A percentile compares a stretch with the other conserved stretches of the same genome.
Evolutionary conservation across 2,113 vertebrate species (phyloP).

Genomic region (Podarcis muralis): DNA sequence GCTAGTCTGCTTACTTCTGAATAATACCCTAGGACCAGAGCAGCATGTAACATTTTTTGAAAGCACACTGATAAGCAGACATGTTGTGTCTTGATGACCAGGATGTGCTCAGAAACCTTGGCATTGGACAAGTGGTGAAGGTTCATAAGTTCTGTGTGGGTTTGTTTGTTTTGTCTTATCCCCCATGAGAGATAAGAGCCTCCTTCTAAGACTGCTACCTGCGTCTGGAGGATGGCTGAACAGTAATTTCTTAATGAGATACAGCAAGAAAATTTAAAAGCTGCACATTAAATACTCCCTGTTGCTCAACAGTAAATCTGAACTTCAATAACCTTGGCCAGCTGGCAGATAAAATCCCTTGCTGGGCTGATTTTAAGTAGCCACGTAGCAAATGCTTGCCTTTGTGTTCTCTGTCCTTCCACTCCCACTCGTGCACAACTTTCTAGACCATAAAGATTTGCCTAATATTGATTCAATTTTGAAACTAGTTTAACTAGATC

Average conservation of each 20-base stretch:
- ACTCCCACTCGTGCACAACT: not conserved
- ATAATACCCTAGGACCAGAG: not conserved
- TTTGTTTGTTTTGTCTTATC: not conserved
- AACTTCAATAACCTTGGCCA: not conserved
- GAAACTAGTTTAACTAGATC: not conserved
- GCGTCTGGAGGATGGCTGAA: not conserved
- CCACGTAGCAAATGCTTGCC: not conserved
- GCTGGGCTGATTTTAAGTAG: not conserved
- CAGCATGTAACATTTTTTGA: not conserved
- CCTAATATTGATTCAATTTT: not conserved
- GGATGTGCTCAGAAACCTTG: not conserved
- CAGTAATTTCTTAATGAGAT: not conserved
- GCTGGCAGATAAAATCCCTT: not conserved
- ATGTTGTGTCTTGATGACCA: not conserved
- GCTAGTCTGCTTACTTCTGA: not conserved
- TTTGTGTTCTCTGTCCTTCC: not conserved
- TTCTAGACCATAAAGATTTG: not conserved
- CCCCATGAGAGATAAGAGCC: not conserved
- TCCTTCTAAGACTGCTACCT: not conserved
- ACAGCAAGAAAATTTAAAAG: not conserved
- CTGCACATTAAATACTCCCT: not conserved
- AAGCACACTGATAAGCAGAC: not conserved
- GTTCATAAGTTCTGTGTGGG: not conserved
- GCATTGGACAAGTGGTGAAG: not conserved
- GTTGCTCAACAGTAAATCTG: not conserved